A percentile compares a stretch with the other conserved stretches of the same genome.
These are phyloP conservation scores for Melinaea menophilus DNA, from an alignment of 2,888 invertebrate species.

Conservation along the genomic window DNA sequence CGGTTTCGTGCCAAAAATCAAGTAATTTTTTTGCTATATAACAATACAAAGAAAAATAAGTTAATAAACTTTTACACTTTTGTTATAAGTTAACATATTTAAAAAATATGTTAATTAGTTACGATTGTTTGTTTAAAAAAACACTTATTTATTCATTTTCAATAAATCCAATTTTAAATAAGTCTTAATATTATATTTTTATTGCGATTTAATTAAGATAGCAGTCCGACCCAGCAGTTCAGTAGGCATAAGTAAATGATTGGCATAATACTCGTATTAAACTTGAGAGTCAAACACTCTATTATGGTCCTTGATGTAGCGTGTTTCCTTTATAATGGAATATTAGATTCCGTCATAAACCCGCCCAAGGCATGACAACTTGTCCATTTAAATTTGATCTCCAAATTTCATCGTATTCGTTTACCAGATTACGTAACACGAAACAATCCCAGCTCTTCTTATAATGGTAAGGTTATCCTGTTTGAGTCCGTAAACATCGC, in stretches of 20 bases:
- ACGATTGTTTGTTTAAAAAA: too few species aligned
- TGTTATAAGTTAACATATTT: too few species aligned
- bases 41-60: too few species aligned
- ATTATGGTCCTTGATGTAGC: conserved; percentile 55
- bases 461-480: conserved; percentile 44
- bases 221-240: not conserved
- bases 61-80: too few species aligned
- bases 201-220: conserved; percentile 1
- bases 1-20: too few species aligned
- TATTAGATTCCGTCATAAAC: conserved; percentile 67
- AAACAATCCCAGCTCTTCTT: conserved; percentile 37
- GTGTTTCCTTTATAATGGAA: conserved; percentile 63
- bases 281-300: conserved; percentile 46
- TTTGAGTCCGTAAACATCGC: conserved; percentile 52
- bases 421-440: conserved; percentile 18
- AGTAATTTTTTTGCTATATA: too few species aligned
- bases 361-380: conserved; percentile 43
- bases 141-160: not conserved
- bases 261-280: conserved; percentile 36
- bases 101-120: too few species aligned
- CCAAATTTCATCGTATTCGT: conserved; percentile 38
- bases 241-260: conserved; percentile 14
- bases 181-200: not conserved
- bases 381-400: conserved; percentile 56
- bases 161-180: not conserved